Base-by-base conservation (phyloP, 2,888 invertebrate species). In the Cenopis cana region DNA sequence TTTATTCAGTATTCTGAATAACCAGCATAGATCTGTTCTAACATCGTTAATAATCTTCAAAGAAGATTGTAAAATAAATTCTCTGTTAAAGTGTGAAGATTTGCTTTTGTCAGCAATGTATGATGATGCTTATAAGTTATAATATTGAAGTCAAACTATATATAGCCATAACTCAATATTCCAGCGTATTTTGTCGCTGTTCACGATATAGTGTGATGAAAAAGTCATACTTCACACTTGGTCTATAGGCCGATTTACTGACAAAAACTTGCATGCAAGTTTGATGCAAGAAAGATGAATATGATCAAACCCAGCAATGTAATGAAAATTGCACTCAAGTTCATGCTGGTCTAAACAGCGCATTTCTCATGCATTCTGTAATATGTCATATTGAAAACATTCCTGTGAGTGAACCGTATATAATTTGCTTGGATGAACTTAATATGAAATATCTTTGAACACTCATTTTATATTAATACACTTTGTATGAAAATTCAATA, bases 301-400 rank as follows among this genome's bases (percentile, higher is more conserved):
- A n/a, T n/a, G n/a, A n/a, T n/a, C n/a, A n/a, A n/a, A n/a, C n/a
- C n/a, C n/a, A n/a, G n/a, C n/a, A n/a, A n/a, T n/a, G n/a, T n/a
- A n/a, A n/a, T n/a, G n/a, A n/a, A n/a, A n/a, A n/a, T n/a, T n/a
- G n/a, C n/a, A n/a, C n/a, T n/a, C n/a, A n/a, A n/a, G n/a, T n/a
- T n/a, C n/a, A n/a, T n/a, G n/a, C n/a, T n/a, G n/a, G n/a, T n/a
- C n/a, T n/a, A n/a, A n/a, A n/a, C n/a, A n/a, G n/a, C n/a, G n/a
- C n/a, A n/a, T n/a, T n/a, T n/a, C n/a, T n/a, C n/a, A n/a, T n/a
- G n/a, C n/a, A n/a, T n/a, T n/a, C n/a, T n/a, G n/a, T n/a, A n/a
- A n/a, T n/a, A n/a, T n/a, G n/a, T 64, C 62, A 52, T 52, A 20
- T 36, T 10, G 18, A 64, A 54, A 38, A 64, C 64, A 64, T 64